Evolutionary conservation across 2,797 vertebrate genomes (phyloP).

Genomic region (Sebastes itinus): DNA sequence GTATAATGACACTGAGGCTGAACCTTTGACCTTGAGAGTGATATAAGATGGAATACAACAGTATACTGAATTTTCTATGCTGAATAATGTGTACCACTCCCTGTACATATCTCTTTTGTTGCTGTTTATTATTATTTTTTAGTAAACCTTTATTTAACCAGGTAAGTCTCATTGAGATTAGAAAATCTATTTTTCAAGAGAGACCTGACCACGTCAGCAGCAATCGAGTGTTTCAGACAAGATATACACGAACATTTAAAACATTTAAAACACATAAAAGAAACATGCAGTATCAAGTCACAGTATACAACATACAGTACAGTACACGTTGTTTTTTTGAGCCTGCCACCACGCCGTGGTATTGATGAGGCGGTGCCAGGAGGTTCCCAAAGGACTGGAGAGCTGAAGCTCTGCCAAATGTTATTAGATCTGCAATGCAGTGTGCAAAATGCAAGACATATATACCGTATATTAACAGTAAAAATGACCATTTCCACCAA

Average conservation of each 20-base stretch:
- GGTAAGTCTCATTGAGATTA: no score
- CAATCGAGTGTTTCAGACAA: no score
- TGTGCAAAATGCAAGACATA: not conserved
- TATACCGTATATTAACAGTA: not conserved
- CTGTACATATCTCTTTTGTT: not conserved
- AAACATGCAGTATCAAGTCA: no score
- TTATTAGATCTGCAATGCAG: slow-evolving; percentile 46
- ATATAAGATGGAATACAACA: not conserved
- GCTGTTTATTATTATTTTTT: not conserved
- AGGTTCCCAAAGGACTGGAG: slow-evolving; percentile 26
- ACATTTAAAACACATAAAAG: no score
- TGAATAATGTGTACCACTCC: not conserved
- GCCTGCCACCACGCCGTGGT: not conserved
- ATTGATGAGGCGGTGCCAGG: slow-evolving; percentile 30
- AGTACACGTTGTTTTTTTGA: not conserved
- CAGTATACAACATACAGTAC: no score
- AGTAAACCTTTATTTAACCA: no score
- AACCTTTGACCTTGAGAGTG: not conserved
- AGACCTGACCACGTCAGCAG: no score
- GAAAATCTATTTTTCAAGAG: no score
- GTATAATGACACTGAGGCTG: not conserved
- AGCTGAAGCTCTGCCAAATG: slow-evolving; percentile 34
- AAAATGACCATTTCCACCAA: not conserved
- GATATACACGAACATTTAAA: no score
- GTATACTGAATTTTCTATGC: not conserved